Evolutionary conservation across 2,888 invertebrate genomes (phyloP), one percentile per base, ranked within the genome.

Genomic region (Sesamia inferens): DNA sequence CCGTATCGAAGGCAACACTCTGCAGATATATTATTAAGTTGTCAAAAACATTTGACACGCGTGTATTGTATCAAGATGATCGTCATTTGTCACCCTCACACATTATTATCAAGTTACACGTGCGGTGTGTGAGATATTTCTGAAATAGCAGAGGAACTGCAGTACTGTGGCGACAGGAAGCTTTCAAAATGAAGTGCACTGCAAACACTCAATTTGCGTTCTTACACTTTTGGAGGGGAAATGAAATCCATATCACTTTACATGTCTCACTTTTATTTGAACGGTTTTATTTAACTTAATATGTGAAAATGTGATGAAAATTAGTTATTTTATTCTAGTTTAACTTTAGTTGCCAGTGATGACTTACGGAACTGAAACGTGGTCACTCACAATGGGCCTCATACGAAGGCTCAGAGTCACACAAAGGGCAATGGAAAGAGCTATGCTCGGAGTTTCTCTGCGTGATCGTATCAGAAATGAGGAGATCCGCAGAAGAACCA

Each of bases 171-270:
- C 86, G 84, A 78, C 81, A 88, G 91, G 92, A 93, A 93, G 93
- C 93, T 93, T 91, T 93, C 90, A 89, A 90, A 92, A 94, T 93
- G 91, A 94, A 96, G 95, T 94, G 95, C 92, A 92, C 72, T 83
- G 91, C 88, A 93, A 94, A 95, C 94, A 95, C 89, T 93, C 90
- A 90, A 92, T 93, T 92, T 91, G 89, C 89, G 90, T 90, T 89
- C 87, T 82, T 88, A 90, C 57, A 16, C 87, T 87, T 89, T 85
- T 81, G 87, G 90, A 90, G 88, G 86, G 86, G 84, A 84, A 31
- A 81, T 69, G 71, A 74, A 78, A 64, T 74, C 76, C 73, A 74
- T 87, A 82, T 86, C 78, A 71, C 58, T 79, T 84, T 71, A 67
- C 74, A 19, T 48, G 47, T 54, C 54, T 69, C 51, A 51, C 0